Evolutionary conservation across 2,113 vertebrate species (phyloP).

Genomic region (Oryzias woworae): DNA sequence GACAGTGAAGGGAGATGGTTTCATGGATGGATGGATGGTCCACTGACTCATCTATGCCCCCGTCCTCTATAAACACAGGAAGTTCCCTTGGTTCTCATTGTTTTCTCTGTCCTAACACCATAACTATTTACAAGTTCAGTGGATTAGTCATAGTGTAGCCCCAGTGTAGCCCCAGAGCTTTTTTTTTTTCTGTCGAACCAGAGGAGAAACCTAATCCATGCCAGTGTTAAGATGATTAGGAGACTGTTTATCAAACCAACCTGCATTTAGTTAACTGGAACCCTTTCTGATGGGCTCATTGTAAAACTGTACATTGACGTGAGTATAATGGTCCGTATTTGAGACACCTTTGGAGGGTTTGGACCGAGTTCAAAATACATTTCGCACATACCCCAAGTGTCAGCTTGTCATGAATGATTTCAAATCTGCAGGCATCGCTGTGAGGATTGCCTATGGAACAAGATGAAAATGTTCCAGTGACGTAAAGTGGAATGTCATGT

Average conservation of each 20-base stretch:
- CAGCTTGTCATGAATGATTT: constrained; percentile 24
- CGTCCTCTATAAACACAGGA: constrained; percentile 81
- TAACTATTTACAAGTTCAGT: constrained; percentile 79
- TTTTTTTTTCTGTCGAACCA: constrained; percentile 54
- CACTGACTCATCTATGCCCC: constrained; percentile 71
- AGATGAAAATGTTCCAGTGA: not conserved
- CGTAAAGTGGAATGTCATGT: not conserved
- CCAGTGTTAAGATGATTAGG: constrained; percentile 67
- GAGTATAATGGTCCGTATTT: constrained; percentile 41
- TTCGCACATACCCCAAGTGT: constrained; percentile 29
- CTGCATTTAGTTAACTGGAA: constrained; percentile 55
- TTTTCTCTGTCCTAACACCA: constrained; percentile 77
- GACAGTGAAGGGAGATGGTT: constrained; percentile 14
- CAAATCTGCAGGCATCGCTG: not conserved
- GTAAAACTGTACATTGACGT: constrained; percentile 70
- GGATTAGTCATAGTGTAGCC: constrained; percentile 79
- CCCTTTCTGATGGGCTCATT: constrained; percentile 56
- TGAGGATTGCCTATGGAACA: not conserved
- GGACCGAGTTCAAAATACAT: constrained; percentile 43
- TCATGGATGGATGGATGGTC: constrained; percentile 49
- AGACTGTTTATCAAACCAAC: constrained; percentile 68
- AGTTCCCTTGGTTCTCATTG: constrained; percentile 78
- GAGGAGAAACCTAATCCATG: constrained; percentile 65
- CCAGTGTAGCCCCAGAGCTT: constrained; percentile 28
- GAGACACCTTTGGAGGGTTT: constrained; percentile 51